Percentiles rank a stretch among this genome's conserved stretches.
phyloP scores from a whole-genome alignment of 2,797 vertebrate genomes.

The Danio tinwini region DNA sequence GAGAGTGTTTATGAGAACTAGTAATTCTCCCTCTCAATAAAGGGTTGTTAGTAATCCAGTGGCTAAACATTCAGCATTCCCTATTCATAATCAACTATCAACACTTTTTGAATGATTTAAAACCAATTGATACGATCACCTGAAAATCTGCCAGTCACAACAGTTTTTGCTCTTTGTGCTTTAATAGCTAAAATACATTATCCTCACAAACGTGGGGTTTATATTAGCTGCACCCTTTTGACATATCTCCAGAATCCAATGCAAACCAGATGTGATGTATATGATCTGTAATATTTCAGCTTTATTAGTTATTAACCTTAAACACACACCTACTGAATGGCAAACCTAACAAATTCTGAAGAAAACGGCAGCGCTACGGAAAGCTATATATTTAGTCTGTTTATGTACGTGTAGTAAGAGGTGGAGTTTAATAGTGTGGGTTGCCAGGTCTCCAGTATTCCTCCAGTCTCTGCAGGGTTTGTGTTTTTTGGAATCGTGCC shows the following conservation, averaged over 20 bases:
- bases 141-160: neutral
- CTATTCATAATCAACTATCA: conserved; percentile 13
- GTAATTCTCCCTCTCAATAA: conserved; percentile 30
- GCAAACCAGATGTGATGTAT: conserved; percentile 56
- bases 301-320: conserved; percentile 52
- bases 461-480: conserved; percentile 70
- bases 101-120: neutral
- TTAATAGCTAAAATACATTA: conserved; percentile 34
- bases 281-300: conserved; percentile 51
- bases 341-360: neutral
- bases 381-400: conserved; percentile 38
- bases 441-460: conserved; percentile 72
- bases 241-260: conserved; percentile 57
- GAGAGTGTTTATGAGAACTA: conserved; percentile 33
- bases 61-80: conserved; percentile 5
- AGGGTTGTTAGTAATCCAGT: conserved; percentile 33
- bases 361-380: conserved; percentile 35
- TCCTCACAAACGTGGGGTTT: conserved; percentile 28
- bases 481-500: conserved; percentile 78
- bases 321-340: conserved; percentile 35
- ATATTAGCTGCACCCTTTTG: conserved; percentile 47
- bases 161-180: conserved; percentile 2
- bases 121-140: neutral
- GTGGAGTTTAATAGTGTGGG: conserved; percentile 73
- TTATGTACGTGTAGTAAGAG: conserved; percentile 48